These are phyloP conservation scores for Pseudococcus longispinus DNA, from an alignment of 2,888 invertebrate genomes.

Conservation along the genomic window DNA sequence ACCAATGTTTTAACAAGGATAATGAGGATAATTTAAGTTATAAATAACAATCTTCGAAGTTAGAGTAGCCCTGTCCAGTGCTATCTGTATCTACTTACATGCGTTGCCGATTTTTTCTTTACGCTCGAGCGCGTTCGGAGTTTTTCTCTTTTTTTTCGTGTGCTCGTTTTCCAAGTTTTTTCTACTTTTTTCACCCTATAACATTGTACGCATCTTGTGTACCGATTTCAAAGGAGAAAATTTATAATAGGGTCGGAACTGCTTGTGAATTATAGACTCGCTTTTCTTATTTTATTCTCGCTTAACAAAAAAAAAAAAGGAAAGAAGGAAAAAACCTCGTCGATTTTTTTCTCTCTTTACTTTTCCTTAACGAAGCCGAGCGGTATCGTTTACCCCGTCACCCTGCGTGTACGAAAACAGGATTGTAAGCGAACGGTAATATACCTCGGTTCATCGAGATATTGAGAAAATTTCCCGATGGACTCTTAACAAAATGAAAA, in stretches of 20 bases:
- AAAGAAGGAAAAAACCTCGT: background rate
- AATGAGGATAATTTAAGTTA: no score
- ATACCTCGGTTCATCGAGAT: background rate
- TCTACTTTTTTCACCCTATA: background rate
- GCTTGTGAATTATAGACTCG: conserved; percentile 26
- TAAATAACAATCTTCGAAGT: no score
- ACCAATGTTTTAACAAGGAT: no score
- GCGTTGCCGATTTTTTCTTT: background rate
- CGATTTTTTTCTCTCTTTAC: background rate
- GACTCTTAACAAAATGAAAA: conserved; percentile 19
- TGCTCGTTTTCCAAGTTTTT: background rate
- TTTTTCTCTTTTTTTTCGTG: background rate
- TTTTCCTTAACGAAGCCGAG: conserved; percentile 10
- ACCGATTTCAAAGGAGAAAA: conserved; percentile 17
- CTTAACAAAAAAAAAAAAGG: conserved; percentile 9
- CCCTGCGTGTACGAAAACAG: background rate
- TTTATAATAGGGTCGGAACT: conserved; percentile 1
- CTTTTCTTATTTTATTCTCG: conserved; percentile 20
- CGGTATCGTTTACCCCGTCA: conserved; percentile 8
- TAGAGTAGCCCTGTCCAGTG: no score
- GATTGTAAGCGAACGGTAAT: background rate
- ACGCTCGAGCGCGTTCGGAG: background rate
- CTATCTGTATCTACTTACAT: background rate
- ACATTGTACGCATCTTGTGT: conserved; percentile 14
- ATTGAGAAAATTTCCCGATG: conserved; percentile 22